Conservation (phyloP, 2,888 invertebrate genomes). For the Nowickia ferox region DNA sequence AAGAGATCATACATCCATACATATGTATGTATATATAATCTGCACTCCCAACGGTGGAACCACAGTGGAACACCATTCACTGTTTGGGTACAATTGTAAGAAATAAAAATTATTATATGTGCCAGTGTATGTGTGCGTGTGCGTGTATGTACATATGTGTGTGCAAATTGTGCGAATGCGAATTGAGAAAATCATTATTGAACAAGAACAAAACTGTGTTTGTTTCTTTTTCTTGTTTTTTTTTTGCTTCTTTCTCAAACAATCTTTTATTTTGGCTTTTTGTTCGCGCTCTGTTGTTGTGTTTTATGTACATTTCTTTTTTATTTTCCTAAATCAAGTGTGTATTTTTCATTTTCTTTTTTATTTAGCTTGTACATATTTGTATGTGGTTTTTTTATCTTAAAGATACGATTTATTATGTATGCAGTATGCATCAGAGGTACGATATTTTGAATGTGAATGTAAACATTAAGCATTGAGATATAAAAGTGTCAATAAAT, state of each 20-base stretch:
- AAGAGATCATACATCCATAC: not conserved
- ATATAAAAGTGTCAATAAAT: conserved; percentile 70
- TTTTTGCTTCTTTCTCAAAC: not conserved
- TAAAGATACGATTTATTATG: conserved; percentile 66
- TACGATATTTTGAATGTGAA: conserved; percentile 61
- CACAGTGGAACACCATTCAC: too few species aligned
- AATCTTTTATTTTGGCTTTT: conserved; percentile 52
- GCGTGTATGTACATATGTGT: conserved; percentile 2
- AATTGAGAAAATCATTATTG: conserved; percentile 31
- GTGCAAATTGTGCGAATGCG: conserved; percentile 13
- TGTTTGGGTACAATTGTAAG: conserved; percentile 2
- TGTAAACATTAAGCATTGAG: conserved; percentile 59
- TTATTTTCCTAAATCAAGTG: conserved; percentile 19
- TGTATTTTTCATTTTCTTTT: conserved; percentile 14
- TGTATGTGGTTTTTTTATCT: conserved; percentile 64
- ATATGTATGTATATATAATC: not conserved
- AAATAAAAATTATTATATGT: conserved; percentile 1
- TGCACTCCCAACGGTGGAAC: conserved; percentile 7
- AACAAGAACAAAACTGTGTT: conserved; percentile 47
- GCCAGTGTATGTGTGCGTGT: not conserved
- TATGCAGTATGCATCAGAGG: conserved; percentile 55
- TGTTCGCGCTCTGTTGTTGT: conserved; percentile 16
- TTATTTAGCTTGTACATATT: conserved; percentile 26
- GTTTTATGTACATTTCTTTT: not conserved
- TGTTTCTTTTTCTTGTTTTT: too few species aligned